Conservation (phyloP, 2,113 vertebrate species). For the Cavia aperea region DNA sequence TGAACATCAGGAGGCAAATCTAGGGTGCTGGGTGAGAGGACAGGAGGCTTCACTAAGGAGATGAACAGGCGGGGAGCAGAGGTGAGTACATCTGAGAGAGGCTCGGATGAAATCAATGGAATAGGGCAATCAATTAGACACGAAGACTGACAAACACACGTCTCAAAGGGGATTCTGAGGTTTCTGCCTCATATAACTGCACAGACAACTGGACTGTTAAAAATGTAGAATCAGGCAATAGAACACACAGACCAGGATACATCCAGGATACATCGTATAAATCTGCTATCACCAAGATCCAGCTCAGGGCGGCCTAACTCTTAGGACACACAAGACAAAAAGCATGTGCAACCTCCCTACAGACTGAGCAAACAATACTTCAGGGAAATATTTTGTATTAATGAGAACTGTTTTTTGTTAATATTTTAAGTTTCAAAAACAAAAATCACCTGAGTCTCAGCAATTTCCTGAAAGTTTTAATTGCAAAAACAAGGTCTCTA, state of each 20-base stretch:
- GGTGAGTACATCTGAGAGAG: background rate
- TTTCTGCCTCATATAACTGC: background rate
- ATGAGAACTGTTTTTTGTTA: background rate
- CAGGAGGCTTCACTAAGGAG: background rate
- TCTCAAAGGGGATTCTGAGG: background rate
- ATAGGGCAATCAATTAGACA: background rate
- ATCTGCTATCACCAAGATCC: background rate
- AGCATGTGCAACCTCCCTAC: background rate
- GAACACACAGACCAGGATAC: background rate
- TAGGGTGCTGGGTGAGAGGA: background rate
- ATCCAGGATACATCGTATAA: background rate
- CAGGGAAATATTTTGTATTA: background rate
- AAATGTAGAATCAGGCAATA: background rate
- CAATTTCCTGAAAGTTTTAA: background rate
- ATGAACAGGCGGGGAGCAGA: background rate
- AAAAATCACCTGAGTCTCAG: background rate
- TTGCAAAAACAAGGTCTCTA: background rate
- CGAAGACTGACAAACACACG: background rate
- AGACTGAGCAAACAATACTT: background rate
- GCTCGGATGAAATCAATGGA: slow-evolving; percentile 8
- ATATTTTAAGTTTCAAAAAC: background rate
- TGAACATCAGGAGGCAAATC: background rate
- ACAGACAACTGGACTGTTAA: background rate
- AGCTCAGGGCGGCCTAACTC: background rate
- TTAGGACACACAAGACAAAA: background rate